These are phyloP conservation scores for Gracilinanus agilis DNA, from an alignment of 2,113 vertebrate genomes.

Conservation along the genomic window DNA sequence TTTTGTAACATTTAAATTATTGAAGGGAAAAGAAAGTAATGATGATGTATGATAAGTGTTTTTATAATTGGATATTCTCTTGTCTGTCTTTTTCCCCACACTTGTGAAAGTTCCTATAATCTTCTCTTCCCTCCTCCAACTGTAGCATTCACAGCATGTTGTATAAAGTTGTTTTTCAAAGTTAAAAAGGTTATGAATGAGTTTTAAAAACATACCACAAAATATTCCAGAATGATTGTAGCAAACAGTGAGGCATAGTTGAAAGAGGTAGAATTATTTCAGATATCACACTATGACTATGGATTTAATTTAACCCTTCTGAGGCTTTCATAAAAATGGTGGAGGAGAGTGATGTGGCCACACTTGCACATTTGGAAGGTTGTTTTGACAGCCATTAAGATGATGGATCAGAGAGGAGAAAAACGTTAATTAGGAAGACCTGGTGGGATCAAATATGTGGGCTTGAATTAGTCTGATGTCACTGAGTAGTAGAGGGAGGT, in stretches of 20 bases:
- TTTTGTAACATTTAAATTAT: neutral
- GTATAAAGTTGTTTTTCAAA: slow-evolving; percentile 12
- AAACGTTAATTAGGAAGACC: neutral
- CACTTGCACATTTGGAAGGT: neutral
- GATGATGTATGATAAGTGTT: neutral
- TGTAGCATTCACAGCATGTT: neutral
- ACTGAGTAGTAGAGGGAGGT: neutral
- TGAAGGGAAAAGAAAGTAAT: neutral
- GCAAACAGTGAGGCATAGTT: neutral
- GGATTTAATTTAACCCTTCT: neutral
- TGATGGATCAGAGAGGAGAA: neutral
- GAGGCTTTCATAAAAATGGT: neutral
- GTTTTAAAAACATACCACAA: slow-evolving; percentile 27
- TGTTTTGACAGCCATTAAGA: neutral
- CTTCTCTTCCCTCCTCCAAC: neutral
- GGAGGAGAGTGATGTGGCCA: neutral
- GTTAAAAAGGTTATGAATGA: slow-evolving; percentile 11
- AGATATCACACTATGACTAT: neutral
- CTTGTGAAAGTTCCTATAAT: neutral
- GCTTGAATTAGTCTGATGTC: neutral
- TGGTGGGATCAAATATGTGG: neutral
- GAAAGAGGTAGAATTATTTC: neutral
- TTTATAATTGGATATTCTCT: neutral
- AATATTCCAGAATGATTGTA: slow-evolving; percentile 28
- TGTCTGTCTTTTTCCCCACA: neutral